Base-by-base conservation (phyloP, 2,113 vertebrate genomes). In the Pseudolaguvia tuberculata region DNA sequence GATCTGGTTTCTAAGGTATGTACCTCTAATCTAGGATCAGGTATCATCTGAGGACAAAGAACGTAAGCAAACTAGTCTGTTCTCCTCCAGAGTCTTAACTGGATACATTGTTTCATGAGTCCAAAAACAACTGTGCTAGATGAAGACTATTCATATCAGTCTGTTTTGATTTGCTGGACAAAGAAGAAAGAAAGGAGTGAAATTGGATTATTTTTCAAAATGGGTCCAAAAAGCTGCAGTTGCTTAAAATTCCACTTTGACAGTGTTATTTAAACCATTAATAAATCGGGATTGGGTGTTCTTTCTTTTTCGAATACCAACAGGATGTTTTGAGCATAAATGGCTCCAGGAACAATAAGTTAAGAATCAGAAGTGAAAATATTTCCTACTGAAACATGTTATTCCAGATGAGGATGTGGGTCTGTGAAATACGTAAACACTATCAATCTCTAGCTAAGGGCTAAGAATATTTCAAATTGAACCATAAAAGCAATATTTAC, bases 251-350 rank as follows among this genome's bases (percentile, higher is more conserved):
- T 62, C 57, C 35, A 42, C 14, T 62, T 53, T 77, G 67, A 77
- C 51, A 51, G 65, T 53, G 59, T 53, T 21, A 39, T 65, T 53
- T 75, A 35, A 51, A 27, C 14, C 15, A 39, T 53, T 66, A 59
- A 52, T 52, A 61, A 67, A 21, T 29, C 23, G 11, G 27, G 47
- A 39, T 25, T 69, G 52, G 35, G 20, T 56, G 18, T 39, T 59
- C 27, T 35, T 66, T 56, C 50, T 56, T 70, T 66, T 56, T 52
- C 62, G 48, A 59, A 75, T 55, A 72, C 56, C 68, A 83, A 80
- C 77, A 71, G 69, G 76, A 83, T 78, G 84, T 82, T 79, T 80
- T 35, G 66, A 55, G 58, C 18, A 48, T 62, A 25, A 75, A 65
- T 59, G 53, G 35, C 17, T 61, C 52, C 58, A 20, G 58, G 27